Evolutionary conservation across 1,140 invertebrate species (phyloP).

Genomic region (Dendrolimus punctatus): DNA sequence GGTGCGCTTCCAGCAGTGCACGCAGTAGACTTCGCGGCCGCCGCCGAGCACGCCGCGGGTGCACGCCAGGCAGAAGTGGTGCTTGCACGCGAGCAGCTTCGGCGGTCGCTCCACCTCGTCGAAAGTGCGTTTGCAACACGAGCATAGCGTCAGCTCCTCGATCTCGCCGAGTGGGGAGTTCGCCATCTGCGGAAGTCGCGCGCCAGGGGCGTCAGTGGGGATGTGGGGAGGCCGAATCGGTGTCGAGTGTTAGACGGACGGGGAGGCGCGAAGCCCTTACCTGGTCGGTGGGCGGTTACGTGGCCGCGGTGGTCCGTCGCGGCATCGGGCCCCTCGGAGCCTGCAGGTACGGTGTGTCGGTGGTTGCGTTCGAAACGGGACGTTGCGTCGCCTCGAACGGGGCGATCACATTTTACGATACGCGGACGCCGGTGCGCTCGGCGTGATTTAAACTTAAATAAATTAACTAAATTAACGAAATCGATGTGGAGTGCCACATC

Average conservation of each 20-base stretch:
- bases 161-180: slow-evolving; percentile 74
- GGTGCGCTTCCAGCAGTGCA: slow-evolving; percentile 79
- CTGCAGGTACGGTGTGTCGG: background rate
- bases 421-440: slow-evolving; percentile 15
- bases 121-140: slow-evolving; percentile 78
- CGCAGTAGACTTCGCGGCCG: slow-evolving; percentile 77
- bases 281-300: background rate
- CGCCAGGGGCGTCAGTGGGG: background rate
- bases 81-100: slow-evolving; percentile 82
- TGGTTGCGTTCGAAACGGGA: slow-evolving; percentile 1
- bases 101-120: slow-evolving; percentile 80
- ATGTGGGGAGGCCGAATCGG: background rate
- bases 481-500: slow-evolving; percentile 41
- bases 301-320: background rate
- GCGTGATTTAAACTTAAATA: slow-evolving; percentile 20
- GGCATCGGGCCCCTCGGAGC: slow-evolving; percentile 3
- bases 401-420: slow-evolving; percentile 19
- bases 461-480: slow-evolving; percentile 28
- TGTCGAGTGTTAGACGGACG: too few species aligned
- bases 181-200: slow-evolving; percentile 53
- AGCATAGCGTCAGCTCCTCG: slow-evolving; percentile 80
- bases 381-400: slow-evolving; percentile 1
- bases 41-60: slow-evolving; percentile 76
- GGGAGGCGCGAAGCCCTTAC: slow-evolving; percentile 1
- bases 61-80: slow-evolving; percentile 84